phyloP scores from a whole-genome alignment of 1,140 invertebrate genomes.

The Drosophila auraria region DNA sequence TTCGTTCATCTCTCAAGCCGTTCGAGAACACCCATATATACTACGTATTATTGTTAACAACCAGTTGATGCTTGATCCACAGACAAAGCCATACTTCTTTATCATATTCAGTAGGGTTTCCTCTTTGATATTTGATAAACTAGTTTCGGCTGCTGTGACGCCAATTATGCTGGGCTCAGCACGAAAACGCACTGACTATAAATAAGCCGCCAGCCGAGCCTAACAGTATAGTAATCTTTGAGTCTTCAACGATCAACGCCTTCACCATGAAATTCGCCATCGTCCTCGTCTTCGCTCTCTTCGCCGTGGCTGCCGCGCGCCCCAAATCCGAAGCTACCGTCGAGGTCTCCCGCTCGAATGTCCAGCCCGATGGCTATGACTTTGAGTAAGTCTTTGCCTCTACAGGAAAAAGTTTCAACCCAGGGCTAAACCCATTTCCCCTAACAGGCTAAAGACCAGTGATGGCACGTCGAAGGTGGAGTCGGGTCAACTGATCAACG shows the following conservation, averaged over 20 bases:
- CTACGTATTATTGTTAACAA: neutral
- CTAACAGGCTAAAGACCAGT: constrained; percentile 87
- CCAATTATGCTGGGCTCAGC: constrained; percentile 1
- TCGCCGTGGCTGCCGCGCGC: constrained; percentile 36
- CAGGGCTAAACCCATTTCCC: neutral
- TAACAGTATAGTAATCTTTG: constrained; percentile 24
- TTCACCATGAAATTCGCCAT: constrained; percentile 74
- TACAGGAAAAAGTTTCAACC: neutral
- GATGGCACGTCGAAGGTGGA: constrained; percentile 87
- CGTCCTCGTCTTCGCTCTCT: constrained; percentile 44
- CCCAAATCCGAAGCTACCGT: neutral
- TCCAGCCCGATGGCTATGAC: constrained; percentile 58
- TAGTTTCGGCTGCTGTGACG: neutral
- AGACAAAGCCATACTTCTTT: neutral
- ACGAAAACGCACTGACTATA: constrained; percentile 3
- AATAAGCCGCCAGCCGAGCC: neutral
- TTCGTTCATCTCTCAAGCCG: neutral
- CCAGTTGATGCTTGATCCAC: neutral
- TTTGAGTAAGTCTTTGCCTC: constrained; percentile 5
- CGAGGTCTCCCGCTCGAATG: constrained; percentile 29
- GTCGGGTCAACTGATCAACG: neutral
- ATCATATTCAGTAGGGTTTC: constrained; percentile 1
- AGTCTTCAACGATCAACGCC: constrained; percentile 41
- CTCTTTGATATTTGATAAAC: neutral
- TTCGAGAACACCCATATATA: neutral